Percentiles rank a stretch among this genome's conserved stretches.
Conservation (phyloP, 2,888 invertebrate genomes). For the Hesperia comma region DNA sequence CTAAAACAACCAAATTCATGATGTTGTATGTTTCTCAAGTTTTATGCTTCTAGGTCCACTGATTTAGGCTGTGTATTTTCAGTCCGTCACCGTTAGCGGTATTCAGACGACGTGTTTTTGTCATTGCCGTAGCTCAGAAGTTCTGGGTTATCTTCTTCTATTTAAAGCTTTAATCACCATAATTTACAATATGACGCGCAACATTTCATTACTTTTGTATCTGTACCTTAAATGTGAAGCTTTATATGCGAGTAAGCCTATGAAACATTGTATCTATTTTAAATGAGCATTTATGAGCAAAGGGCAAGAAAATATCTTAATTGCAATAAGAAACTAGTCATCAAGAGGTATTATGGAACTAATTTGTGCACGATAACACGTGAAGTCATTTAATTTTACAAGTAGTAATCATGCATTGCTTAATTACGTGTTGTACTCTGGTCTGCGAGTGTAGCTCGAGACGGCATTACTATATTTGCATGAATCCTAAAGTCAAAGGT, state of each 20-base stretch:
- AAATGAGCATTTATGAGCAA: conserved; percentile 8
- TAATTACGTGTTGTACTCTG: conserved; percentile 24
- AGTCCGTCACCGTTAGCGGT: too few species aligned
- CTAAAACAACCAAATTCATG: too few species aligned
- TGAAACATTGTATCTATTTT: neutral
- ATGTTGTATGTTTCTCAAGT: too few species aligned
- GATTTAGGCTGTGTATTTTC: too few species aligned
- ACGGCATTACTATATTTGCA: conserved; percentile 8
- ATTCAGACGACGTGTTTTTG: too few species aligned
- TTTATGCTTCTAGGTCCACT: too few species aligned
- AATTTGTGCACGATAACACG: conserved; percentile 33
- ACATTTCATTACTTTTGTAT: neutral
- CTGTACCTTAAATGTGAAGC: neutral
- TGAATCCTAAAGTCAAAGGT: conserved; percentile 42
- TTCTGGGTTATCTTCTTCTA: too few species aligned
- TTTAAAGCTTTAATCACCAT: too few species aligned
- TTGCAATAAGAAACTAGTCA: conserved; percentile 30
- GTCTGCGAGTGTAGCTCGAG: conserved; percentile 14
- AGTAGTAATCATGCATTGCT: conserved; percentile 29
- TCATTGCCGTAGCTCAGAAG: too few species aligned
- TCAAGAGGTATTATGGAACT: conserved; percentile 26
- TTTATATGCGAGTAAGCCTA: neutral
- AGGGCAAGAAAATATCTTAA: conserved; percentile 25
- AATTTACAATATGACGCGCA: too few species aligned
- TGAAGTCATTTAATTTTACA: conserved; percentile 26